Conservation (phyloP, 2,113 vertebrate species). For the Neogobius melanostomus region DNA sequence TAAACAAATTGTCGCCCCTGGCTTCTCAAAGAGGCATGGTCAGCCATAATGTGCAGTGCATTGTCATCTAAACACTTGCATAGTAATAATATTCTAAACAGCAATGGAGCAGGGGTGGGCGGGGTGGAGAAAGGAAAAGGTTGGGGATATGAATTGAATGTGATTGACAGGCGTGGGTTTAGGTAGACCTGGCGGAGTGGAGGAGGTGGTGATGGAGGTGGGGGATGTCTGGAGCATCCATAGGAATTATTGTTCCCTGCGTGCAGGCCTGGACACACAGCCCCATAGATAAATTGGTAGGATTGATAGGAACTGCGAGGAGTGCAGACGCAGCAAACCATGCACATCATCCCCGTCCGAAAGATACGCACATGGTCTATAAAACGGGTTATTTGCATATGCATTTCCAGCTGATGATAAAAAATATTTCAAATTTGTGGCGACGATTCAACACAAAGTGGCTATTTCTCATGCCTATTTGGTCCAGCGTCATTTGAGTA, state of each 20-base stretch:
- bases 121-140: constrained; percentile 71
- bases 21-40: constrained; percentile 34
- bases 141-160: constrained; percentile 71
- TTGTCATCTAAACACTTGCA: constrained; percentile 70
- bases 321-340: constrained; percentile 65
- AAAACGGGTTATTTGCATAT: constrained; percentile 11
- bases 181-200: constrained; percentile 67
- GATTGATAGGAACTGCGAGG: constrained; percentile 53
- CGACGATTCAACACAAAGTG: constrained; percentile 5
- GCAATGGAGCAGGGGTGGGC: constrained; percentile 66
- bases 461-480: constrained; percentile 40
- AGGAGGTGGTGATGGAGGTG: constrained; percentile 31
- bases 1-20: constrained; percentile 61
- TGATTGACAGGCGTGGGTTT: constrained; percentile 79
- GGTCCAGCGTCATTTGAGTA: constrained; percentile 32
- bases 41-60: constrained; percentile 54
- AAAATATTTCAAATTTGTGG: neutral
- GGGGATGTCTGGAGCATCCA: constrained; percentile 68
- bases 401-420: neutral
- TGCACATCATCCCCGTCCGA: constrained; percentile 44
- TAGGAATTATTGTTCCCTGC: constrained; percentile 71
- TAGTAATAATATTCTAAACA: constrained; percentile 72
- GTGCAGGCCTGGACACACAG: constrained; percentile 62
- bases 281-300: constrained; percentile 54
- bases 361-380: constrained; percentile 35